A percentile compares a stretch with the other conserved stretches of the same genome.
Evolutionary conservation across 2,888 invertebrate genomes (phyloP).

Genomic region (Protonemura montana): DNA sequence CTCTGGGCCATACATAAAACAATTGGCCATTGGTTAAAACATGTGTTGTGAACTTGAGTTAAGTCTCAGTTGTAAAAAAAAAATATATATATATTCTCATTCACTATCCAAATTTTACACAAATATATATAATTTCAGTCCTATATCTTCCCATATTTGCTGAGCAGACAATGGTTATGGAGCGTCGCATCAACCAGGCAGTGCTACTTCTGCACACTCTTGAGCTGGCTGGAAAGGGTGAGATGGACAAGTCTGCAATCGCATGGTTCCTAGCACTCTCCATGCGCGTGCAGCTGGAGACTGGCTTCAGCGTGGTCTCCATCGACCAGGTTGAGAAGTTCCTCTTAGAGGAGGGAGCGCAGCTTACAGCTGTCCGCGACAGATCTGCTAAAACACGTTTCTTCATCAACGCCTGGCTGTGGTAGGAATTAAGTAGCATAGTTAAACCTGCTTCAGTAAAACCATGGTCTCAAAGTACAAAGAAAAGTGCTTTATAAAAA

Average conservation of each 20-base stretch:
- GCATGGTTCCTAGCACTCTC: constrained; percentile 69
- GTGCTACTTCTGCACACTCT: constrained; percentile 60
- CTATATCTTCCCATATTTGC: too few relatives aligned
- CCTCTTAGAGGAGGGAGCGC: constrained; percentile 64
- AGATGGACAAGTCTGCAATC: constrained; percentile 60
- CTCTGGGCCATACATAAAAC: too few relatives aligned
- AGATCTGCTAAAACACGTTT: constrained; percentile 65
- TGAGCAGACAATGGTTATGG: constrained; percentile 54
- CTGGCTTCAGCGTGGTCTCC: constrained; percentile 64
- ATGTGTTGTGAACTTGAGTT: too few relatives aligned
- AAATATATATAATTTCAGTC: too few relatives aligned
- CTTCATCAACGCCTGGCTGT: constrained; percentile 67
- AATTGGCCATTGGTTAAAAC: too few relatives aligned
- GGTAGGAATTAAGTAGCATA: too few relatives aligned
- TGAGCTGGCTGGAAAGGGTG: constrained; percentile 53
- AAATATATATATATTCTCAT: background rate
- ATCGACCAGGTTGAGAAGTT: constrained; percentile 63
- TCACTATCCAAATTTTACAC: too few relatives aligned
- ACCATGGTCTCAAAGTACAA: too few relatives aligned
- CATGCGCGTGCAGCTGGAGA: constrained; percentile 67
- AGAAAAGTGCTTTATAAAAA: too few relatives aligned
- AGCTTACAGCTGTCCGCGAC: constrained; percentile 59
- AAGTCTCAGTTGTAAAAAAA: too few relatives aligned
- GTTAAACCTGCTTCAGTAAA: too few relatives aligned
- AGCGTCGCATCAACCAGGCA: constrained; percentile 58